phyloP scores from a whole-genome alignment of 2,888 invertebrate genomes.

The Hymenopus coronatus region DNA sequence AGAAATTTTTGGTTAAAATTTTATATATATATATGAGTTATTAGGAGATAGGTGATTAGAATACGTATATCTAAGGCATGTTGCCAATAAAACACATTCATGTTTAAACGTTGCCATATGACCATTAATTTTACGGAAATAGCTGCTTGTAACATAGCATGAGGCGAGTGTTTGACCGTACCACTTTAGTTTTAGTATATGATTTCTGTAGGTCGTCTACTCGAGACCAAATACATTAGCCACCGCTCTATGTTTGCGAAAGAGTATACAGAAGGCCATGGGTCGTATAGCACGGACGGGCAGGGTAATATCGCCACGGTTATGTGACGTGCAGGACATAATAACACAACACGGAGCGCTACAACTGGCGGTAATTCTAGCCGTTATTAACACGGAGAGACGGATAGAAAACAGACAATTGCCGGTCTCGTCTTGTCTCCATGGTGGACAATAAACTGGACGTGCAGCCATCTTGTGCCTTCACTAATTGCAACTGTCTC shows the following conservation, averaged over 20 bases:
- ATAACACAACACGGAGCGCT: neutral
- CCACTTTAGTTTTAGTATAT: no score
- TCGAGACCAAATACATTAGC: neutral
- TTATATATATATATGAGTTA: no score
- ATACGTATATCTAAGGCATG: no score
- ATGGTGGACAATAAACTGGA: neutral
- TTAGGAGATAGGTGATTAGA: no score
- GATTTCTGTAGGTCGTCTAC: neutral
- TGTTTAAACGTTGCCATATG: no score
- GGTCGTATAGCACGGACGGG: neutral
- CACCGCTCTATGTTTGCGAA: neutral
- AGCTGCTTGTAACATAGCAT: no score
- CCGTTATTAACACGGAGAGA: slow-evolving; percentile 5
- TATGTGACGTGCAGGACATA: slow-evolving; percentile 3
- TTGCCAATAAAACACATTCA: no score
- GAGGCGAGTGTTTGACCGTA: no score
- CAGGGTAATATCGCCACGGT: neutral
- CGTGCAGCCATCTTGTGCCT: neutral
- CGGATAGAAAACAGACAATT: neutral
- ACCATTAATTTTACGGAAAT: no score
- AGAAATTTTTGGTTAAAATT: no score
- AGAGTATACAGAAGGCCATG: neutral
- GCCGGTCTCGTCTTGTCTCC: neutral
- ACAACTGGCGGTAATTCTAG: neutral
- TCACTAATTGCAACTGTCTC: neutral